phyloP scores from a whole-genome alignment of 2,888 invertebrate genomes.

The Plagodis dolabraria region DNA sequence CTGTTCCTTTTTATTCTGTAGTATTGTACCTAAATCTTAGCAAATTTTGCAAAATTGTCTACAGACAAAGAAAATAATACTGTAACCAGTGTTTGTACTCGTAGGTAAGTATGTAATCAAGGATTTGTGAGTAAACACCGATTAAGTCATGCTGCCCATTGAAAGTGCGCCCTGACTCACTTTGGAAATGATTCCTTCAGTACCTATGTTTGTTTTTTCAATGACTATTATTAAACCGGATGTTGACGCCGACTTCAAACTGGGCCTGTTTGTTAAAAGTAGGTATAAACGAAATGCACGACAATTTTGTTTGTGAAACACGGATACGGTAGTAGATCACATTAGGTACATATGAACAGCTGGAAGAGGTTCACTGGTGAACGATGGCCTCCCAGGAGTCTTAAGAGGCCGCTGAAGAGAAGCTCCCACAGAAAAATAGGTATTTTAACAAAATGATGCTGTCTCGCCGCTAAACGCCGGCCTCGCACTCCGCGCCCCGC shows the following conservation, averaged over 20 bases:
- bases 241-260: constrained; percentile 2
- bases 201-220: constrained; percentile 14
- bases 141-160: not conserved
- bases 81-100: not conserved
- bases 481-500: no score
- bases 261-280: not conserved
- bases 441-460: no score
- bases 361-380: no score
- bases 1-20: no score
- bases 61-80: not conserved
- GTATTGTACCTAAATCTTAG: no score
- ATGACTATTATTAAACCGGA: constrained; percentile 19
- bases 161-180: constrained; percentile 1
- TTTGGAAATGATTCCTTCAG: constrained; percentile 4
- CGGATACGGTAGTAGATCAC: no score
- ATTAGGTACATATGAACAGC: no score
- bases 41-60: no score
- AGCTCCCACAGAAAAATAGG: no score
- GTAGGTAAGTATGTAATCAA: not conserved
- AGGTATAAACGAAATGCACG: not conserved
- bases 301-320: not conserved
- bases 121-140: constrained; percentile 2
- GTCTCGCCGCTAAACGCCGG: no score
- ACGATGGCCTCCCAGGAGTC: no score
- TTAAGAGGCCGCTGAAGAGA: no score